Evolutionary conservation across 2,113 vertebrate genomes (phyloP), one percentile per base, ranked within the genome.

Genomic region (Craseonycteris thonglongyai): DNA sequence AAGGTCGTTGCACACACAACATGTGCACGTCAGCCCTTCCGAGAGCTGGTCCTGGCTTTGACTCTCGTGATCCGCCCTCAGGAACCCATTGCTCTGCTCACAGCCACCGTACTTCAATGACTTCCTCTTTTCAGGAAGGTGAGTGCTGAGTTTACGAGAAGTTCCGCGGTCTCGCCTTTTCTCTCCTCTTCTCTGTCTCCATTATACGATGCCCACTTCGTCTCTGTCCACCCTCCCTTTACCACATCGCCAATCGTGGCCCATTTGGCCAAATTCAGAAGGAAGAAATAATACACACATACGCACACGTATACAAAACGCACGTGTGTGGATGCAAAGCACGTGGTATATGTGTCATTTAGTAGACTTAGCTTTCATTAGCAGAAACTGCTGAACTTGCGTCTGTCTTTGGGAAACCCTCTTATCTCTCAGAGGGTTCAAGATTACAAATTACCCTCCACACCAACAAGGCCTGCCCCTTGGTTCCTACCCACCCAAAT

Each of bases 401-500:
- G 0, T 42, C 33, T 78, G 63, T 47, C 28, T 75, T 71, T 26
- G 19, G 12, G 49, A 90, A 56, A 7, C 6, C 3, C 3, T 61
- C 7, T 30, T 74, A n/a, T n/a, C 66, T 30, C 51, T 51, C 9
- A 12, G 24, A 22, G 19, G 18, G 24, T 68, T 51, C 16, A 28
- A 30, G 26, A 24, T 66, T 54, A 30, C 47, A 71, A 42, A 28
- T 47, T 4, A 26, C 13, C 40, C 22, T 88, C 26, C 40, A 2
- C 4, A 61, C 54, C 1, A 6, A 9, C 18, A 3, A 22, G 22
- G 19, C 15, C 30, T 5, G 2, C 76, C 6, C 24, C 30, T 78
- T 33, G 42, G 9, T 21, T 4, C 45, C 2, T 15, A n/a, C 21
- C 22, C 21, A 35, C 8, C 19, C 0, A 0, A 1, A 0, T 22